Conservation (phyloP, 2,113 vertebrate species). For the Alosa alosa region DNA sequence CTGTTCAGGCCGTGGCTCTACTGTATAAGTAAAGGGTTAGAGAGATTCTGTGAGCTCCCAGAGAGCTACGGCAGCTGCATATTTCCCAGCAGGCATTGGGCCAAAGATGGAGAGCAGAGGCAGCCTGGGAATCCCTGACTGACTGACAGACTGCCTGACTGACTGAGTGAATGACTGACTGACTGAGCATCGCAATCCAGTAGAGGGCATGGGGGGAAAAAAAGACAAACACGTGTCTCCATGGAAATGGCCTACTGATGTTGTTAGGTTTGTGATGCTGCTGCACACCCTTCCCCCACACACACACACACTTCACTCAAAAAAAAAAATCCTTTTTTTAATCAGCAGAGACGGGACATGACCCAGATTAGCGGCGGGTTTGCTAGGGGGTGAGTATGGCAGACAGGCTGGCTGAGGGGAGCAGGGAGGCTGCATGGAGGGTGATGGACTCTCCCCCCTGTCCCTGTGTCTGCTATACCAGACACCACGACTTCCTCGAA, state of each 20-base stretch:
- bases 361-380: slow-evolving; percentile 65
- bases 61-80: slow-evolving; percentile 41
- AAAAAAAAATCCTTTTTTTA: slow-evolving; percentile 67
- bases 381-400: slow-evolving; percentile 47
- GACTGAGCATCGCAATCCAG: slow-evolving; percentile 50
- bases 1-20: neutral
- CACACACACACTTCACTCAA: slow-evolving; percentile 35
- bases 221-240: slow-evolving; percentile 44
- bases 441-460: neutral
- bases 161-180: slow-evolving; percentile 7
- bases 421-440: slow-evolving; percentile 28
- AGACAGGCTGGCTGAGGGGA: slow-evolving; percentile 33
- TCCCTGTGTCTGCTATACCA: neutral
- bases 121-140: neutral
- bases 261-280: slow-evolving; percentile 55
- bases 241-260: slow-evolving; percentile 54
- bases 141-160: neutral
- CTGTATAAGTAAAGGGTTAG: neutral
- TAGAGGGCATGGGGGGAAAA: slow-evolving; percentile 21
- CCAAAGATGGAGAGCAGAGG: slow-evolving; percentile 6
- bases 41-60: neutral
- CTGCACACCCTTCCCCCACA: slow-evolving; percentile 47
- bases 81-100: slow-evolving; percentile 30
- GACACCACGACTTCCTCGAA: neutral
- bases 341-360: slow-evolving; percentile 67